phyloP scores from a whole-genome alignment of 2,113 vertebrate species.

The Carassius carassius region DNA sequence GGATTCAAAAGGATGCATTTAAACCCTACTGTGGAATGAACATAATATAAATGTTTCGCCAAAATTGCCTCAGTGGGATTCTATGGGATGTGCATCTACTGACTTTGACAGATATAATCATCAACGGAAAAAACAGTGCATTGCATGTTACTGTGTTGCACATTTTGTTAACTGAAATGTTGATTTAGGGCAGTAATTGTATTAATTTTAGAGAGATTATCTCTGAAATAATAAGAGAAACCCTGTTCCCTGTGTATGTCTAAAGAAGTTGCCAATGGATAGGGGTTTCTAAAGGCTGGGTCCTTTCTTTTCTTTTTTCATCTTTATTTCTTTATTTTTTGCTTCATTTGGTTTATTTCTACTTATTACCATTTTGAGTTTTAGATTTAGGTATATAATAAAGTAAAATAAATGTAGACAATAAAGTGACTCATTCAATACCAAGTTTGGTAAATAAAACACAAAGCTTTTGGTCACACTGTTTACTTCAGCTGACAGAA shows the following conservation, averaged over 20 bases:
- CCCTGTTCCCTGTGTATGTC: not conserved
- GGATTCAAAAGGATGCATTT: not conserved
- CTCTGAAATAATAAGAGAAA: not conserved
- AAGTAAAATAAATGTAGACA: too few relatives aligned
- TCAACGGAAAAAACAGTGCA: not conserved
- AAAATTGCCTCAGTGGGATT: not conserved
- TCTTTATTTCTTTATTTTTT: conserved; percentile 35
- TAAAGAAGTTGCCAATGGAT: not conserved
- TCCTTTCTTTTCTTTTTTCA: not conserved
- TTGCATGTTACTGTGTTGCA: not conserved
- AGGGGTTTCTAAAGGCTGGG: conserved; percentile 28
- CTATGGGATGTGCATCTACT: conserved; percentile 3
- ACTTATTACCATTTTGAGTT: too few relatives aligned
- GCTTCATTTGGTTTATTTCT: not conserved
- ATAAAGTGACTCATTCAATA: too few relatives aligned
- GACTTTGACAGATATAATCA: not conserved
- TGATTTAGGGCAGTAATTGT: not conserved
- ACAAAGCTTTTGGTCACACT: too few relatives aligned
- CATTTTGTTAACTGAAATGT: not conserved
- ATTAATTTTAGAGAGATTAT: not conserved
- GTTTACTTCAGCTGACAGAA: too few relatives aligned
- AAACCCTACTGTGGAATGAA: not conserved
- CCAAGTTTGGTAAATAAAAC: too few relatives aligned
- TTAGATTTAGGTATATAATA: too few relatives aligned
- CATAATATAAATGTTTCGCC: not conserved